Evolutionary conservation across 2,888 invertebrate species (phyloP), one percentile per base, ranked within the genome.

Genomic region (Fragum sueziense): DNA sequence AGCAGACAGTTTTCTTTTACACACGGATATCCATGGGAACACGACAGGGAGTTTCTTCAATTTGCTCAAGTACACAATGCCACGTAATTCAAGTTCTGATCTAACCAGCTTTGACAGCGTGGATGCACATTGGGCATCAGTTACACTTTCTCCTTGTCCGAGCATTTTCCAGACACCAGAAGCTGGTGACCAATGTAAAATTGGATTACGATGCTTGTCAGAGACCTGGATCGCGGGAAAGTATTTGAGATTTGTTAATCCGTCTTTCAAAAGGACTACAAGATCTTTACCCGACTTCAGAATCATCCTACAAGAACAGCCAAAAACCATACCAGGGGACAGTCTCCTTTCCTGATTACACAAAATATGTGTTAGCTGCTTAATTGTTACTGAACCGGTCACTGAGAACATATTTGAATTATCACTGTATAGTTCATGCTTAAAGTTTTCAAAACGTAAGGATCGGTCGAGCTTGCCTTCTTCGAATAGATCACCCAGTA

Each of bases 51-150:
- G 62, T 54, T 70, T 70, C 68, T 77, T 76, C 11, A 80, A 62
- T 67, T 76, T 76, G 68, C 77, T 80, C 22, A 59, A 70, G 68
- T 59, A 74, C 22, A 77, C 70, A 59, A 80, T 33, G 51, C 47
- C 11, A n/a, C 76, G 74, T 25, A n/a, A 65, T 57, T 80, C 80
- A 70, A 80, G 47, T 62, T 76, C 76, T 25, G 74, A 54, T 51
- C 17, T 54, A n/a, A 78, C 52, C 31, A 80, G 70, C 54, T 61
- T 70, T 20, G 73, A 52, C 27, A 72, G 31, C 14, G 79, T 17
- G 67, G 59, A 79, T 20, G 47, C 20, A 25, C 52, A 31, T 22
- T 31, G 59, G 41, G 14, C 57, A 29, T 29, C 33, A 59, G 11
- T 25, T 22, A 57, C 68, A 41, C n/a, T 65, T 33, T 65, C 65